Conservation (phyloP, 2,888 invertebrate genomes). For the Ceratothoa steindachneri region DNA sequence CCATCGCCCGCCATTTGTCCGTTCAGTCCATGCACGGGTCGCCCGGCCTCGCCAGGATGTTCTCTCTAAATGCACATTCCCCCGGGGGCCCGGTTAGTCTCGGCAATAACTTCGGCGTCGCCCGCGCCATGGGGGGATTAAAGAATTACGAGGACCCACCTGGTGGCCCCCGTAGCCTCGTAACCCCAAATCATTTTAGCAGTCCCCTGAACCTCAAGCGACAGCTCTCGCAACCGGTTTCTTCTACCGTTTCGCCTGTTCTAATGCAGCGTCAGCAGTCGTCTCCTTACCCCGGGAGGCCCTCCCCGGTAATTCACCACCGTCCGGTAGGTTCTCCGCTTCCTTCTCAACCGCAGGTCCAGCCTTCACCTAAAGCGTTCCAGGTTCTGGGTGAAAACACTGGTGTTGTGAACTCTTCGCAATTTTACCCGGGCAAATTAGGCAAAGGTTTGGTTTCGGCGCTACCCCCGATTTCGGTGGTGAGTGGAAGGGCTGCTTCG, state of each 20-base stretch:
- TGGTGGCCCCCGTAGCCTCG: not conserved
- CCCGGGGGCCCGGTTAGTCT: conserved; percentile 1
- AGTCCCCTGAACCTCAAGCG: conserved; percentile 19
- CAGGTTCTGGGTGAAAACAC: conserved; percentile 38
- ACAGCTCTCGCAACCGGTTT: conserved; percentile 16
- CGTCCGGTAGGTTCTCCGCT: conserved; percentile 30
- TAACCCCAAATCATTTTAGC: not conserved
- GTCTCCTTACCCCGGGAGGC: conserved; percentile 21
- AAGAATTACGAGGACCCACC: not conserved
- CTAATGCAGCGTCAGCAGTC: conserved; percentile 26
- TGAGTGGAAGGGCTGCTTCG: conserved; percentile 20
- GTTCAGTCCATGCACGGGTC: conserved; percentile 16
- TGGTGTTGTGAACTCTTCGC: conserved; percentile 41
- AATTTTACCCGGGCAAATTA: conserved; percentile 42
- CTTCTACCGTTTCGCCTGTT: conserved; percentile 25
- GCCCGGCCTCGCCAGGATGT: conserved; percentile 7
- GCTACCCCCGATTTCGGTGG: conserved; percentile 22
- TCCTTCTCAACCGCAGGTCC: conserved; percentile 23
- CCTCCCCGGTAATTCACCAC: conserved; percentile 29
- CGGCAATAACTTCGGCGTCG: conserved; percentile 15
- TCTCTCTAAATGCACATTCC: not conserved
- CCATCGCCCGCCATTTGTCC: conserved; percentile 16
- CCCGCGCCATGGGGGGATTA: conserved; percentile 20
- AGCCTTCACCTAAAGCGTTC: conserved; percentile 25
- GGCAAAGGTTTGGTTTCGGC: conserved; percentile 25